Evolutionary conservation across 30 jellyfish, hydroid and myxozoan species (phyloP).

Genomic region (Phacellophora camtschatica): DNA sequence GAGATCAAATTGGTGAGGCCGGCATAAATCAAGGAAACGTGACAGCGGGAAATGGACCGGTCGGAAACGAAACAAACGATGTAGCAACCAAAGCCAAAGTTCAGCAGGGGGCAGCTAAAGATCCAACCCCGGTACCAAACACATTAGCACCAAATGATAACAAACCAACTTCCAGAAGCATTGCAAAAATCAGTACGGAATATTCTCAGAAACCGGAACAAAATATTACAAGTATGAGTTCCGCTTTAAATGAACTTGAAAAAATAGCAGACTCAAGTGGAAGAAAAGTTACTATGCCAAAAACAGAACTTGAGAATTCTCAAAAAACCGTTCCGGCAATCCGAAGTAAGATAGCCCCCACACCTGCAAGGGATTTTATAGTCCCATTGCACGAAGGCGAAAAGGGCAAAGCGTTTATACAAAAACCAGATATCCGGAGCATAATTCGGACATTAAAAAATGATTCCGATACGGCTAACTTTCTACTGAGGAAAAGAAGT

Average conservation of each 20-base stretch:
- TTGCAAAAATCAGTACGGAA: not conserved
- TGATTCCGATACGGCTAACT: slow-evolving; percentile 33
- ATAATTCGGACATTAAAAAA: slow-evolving; percentile 45
- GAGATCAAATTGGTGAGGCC: not conserved
- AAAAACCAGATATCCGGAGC: slow-evolving; percentile 13
- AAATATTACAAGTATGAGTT: not conserved
- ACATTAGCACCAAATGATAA: not conserved
- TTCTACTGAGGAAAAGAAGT: slow-evolving; percentile 41
- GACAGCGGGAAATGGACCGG: not conserved
- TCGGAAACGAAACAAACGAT: not conserved
- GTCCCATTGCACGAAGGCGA: slow-evolving; percentile 34
- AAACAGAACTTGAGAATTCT: too few species aligned
- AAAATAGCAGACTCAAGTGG: not conserved
- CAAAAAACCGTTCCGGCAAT: not conserved
- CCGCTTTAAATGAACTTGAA: not conserved
- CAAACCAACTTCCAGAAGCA: not conserved
- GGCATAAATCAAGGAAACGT: not conserved
- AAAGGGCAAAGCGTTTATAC: slow-evolving; percentile 37
- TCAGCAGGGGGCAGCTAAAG: not conserved
- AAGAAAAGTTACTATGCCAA: too few species aligned
- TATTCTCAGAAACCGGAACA: slow-evolving; percentile 17
- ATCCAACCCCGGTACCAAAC: not conserved
- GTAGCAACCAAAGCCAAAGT: not conserved
- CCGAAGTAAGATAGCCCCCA: not conserved
- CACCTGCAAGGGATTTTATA: not conserved